Evolutionary conservation across 2,888 invertebrate species (phyloP).

Genomic region (Temnothorax ravouxi): DNA sequence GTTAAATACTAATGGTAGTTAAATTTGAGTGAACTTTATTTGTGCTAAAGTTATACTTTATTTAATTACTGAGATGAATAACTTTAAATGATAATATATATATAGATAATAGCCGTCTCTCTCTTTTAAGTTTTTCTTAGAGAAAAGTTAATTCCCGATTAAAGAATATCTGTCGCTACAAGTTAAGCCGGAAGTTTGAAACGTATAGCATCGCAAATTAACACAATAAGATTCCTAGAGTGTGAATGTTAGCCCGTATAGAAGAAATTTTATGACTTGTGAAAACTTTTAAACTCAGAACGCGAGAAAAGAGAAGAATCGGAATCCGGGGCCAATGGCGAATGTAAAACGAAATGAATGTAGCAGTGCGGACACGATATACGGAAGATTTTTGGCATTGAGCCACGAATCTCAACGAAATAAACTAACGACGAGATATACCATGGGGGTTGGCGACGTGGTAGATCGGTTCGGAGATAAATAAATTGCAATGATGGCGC

Average conservation of each 20-base stretch:
- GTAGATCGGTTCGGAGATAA: slow-evolving; percentile 48
- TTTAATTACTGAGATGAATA: not conserved
- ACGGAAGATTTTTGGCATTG: slow-evolving; percentile 46
- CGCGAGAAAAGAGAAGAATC: not conserved
- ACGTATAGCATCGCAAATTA: slow-evolving; percentile 10
- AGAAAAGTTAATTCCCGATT: not conserved
- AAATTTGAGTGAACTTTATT: not conserved
- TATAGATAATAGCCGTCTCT: not conserved
- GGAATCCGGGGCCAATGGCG: not conserved
- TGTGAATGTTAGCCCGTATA: not conserved
- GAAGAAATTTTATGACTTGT: slow-evolving; percentile 6
- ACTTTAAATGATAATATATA: not conserved
- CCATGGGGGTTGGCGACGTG: slow-evolving; percentile 3
- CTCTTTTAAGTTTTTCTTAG: not conserved
- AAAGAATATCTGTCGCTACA: not conserved
- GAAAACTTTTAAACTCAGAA: slow-evolving; percentile 27
- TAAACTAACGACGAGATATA: slow-evolving; percentile 35
- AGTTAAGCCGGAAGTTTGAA: not conserved
- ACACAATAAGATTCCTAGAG: not conserved
- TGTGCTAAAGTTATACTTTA: not conserved
- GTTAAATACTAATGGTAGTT: not conserved
- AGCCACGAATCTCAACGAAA: slow-evolving; percentile 20
- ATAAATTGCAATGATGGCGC: slow-evolving; percentile 61
- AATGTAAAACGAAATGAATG: slow-evolving; percentile 20
- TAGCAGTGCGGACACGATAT: not conserved